A percentile compares a stretch with the other conserved stretches of the same genome.
Conservation (phyloP, 2,888 invertebrate species). For the Megalurothrips usitatus region DNA sequence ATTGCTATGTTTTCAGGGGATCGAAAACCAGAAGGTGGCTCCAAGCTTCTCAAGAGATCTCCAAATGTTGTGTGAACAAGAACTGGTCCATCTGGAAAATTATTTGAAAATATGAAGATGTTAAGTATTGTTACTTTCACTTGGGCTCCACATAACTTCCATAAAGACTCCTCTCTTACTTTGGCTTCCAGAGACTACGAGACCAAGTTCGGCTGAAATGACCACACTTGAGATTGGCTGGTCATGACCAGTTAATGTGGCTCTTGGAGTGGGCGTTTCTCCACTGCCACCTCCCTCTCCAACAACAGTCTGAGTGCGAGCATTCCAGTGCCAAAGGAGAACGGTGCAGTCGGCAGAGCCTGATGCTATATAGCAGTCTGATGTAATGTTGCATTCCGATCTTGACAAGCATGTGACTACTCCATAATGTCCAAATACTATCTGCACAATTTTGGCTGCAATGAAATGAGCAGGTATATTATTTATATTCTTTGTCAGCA, state of each 20-base stretch:
- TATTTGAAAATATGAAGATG: conserved; percentile 26
- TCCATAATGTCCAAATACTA: conserved; percentile 97
- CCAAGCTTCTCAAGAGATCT: conserved; percentile 86
- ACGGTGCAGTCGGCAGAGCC: conserved; percentile 98
- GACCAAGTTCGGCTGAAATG: conserved; percentile 94
- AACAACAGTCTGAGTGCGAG: conserved; percentile 92
- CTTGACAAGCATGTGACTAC: conserved; percentile 96
- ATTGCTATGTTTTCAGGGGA: conserved; percentile 85
- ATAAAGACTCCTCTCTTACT: conserved; percentile 2
- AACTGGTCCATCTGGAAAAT: conserved; percentile 79
- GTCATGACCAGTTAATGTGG: conserved; percentile 96
- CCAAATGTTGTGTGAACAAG: conserved; percentile 97
- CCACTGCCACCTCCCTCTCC: conserved; percentile 68
- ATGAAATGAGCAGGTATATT: conserved; percentile 9
- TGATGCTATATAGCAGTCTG: conserved; percentile 97
- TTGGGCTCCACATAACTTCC: not conserved
- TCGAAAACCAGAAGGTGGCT: conserved; percentile 68
- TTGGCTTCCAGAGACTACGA: conserved; percentile 90
- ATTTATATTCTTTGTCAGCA: conserved; percentile 29
- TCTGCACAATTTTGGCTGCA: conserved; percentile 93
- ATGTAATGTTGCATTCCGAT: conserved; percentile 98
- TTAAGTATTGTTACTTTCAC: conserved; percentile 14
- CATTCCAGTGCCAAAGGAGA: conserved; percentile 98
- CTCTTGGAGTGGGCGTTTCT: conserved; percentile 90
- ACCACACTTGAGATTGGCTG: conserved; percentile 92